Percentiles rank a stretch among this genome's conserved stretches.
These are phyloP conservation scores for Caenorhabditis drosophilae DNA, from an alignment of 2,888 invertebrate species.

Conservation along the genomic window DNA sequence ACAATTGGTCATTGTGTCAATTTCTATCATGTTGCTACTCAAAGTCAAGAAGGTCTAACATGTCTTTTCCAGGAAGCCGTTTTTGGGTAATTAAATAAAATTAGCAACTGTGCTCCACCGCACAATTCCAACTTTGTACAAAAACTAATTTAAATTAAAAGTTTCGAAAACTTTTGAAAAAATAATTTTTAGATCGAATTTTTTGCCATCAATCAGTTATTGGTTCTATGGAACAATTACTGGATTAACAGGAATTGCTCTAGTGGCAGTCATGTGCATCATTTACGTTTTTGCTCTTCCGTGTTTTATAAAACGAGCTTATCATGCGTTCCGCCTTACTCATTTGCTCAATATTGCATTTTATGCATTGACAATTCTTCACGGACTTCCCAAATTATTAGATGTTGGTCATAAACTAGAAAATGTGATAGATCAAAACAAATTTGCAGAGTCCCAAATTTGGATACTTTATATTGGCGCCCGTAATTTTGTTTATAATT, in stretches of 20 bases:
- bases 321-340: constrained; percentile 78
- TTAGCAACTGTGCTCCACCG: too few relatives aligned
- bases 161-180: not conserved
- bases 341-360: constrained; percentile 86
- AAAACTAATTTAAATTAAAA: not conserved
- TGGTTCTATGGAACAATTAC: constrained; percentile 87
- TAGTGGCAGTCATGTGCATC: constrained; percentile 82
- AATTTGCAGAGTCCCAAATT: constrained; percentile 77
- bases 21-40: constrained; percentile 95
- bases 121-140: too few relatives aligned
- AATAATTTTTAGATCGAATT: constrained; percentile 77
- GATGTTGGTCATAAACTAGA: constrained; percentile 74
- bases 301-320: constrained; percentile 84
- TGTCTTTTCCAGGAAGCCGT: constrained; percentile 91
- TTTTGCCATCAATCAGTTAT: constrained; percentile 88
- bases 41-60: constrained; percentile 87
- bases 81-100: constrained; percentile 73
- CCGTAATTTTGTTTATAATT: constrained; percentile 85
- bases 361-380: constrained; percentile 84
- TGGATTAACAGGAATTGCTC: constrained; percentile 75
- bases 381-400: constrained; percentile 87
- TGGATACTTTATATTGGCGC: constrained; percentile 91
- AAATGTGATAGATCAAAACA: not conserved
- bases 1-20: constrained; percentile 93
- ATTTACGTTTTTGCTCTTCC: constrained; percentile 97